These are phyloP conservation scores for Zosterops lateralis DNA, from an alignment of 2,113 vertebrate species.

Conservation along the genomic window DNA sequence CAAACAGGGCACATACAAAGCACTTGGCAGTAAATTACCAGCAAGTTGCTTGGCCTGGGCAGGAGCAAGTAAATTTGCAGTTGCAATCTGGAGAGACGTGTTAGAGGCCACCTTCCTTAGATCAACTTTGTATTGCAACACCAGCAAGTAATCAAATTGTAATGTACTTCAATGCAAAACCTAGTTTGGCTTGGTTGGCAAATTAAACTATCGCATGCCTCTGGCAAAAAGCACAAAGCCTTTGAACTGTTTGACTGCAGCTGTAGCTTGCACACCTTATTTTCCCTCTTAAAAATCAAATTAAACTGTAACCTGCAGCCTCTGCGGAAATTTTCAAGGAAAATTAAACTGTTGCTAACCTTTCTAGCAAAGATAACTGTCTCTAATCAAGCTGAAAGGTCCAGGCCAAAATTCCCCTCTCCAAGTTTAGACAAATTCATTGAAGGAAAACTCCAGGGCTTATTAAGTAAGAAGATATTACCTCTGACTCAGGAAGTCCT, in stretches of 20 bases:
- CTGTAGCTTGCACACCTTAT: slow-evolving; percentile 47
- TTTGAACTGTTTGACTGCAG: slow-evolving; percentile 61
- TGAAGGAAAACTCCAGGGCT: slow-evolving; percentile 9
- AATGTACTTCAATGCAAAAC: slow-evolving; percentile 50
- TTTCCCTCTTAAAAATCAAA: slow-evolving; percentile 61
- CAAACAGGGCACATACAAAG: background rate
- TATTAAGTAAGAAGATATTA: slow-evolving; percentile 22
- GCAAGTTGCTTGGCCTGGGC: background rate
- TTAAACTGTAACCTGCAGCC: slow-evolving; percentile 60
- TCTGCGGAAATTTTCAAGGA: slow-evolving; percentile 36
- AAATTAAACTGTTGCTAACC: slow-evolving; percentile 51
- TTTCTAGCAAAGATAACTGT: slow-evolving; percentile 61
- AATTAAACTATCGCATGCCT: slow-evolving; percentile 52
- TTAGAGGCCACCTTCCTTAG: slow-evolving; percentile 58
- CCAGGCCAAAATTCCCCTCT: slow-evolving; percentile 18
- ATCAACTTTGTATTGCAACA: slow-evolving; percentile 58
- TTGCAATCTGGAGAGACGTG: slow-evolving; percentile 33
- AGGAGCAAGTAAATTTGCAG: slow-evolving; percentile 36
- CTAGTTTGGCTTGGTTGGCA: slow-evolving; percentile 54
- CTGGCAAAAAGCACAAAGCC: slow-evolving; percentile 52
- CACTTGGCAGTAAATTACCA: background rate
- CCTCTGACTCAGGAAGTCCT: slow-evolving; percentile 50
- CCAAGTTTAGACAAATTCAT: slow-evolving; percentile 45
- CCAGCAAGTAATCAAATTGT: slow-evolving; percentile 50
- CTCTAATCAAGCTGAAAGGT: slow-evolving; percentile 40